These are phyloP conservation scores for Tinea pellionella DNA, from an alignment of 2,888 invertebrate species.

Conservation along the genomic window DNA sequence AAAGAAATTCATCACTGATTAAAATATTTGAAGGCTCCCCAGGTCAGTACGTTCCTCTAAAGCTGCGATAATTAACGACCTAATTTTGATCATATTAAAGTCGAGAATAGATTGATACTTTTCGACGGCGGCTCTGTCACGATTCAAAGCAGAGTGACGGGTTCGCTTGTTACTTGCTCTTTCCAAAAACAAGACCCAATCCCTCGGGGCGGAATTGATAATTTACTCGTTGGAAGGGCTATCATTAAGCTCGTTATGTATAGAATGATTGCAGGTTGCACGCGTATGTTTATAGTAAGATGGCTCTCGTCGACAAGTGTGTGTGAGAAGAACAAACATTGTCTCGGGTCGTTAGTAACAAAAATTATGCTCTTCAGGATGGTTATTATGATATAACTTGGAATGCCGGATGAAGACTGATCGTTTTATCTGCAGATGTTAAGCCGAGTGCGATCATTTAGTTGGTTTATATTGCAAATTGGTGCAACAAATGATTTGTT, in stretches of 20 bases:
- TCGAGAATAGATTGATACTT: background rate
- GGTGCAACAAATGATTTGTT: background rate
- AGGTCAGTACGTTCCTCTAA: background rate
- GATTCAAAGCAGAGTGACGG: conserved; percentile 23
- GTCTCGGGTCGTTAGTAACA: conserved; percentile 61
- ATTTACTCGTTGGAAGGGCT: conserved; percentile 65
- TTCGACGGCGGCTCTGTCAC: background rate
- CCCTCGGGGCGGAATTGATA: conserved; percentile 66
- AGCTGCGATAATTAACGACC: background rate
- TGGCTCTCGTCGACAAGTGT: conserved; percentile 36
- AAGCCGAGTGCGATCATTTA: conserved; percentile 5
- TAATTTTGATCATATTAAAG: background rate
- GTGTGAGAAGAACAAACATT: conserved; percentile 64
- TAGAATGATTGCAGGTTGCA: conserved; percentile 59
- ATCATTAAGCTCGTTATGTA: conserved; percentile 58
- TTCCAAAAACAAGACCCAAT: conserved; percentile 52
- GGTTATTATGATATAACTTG: conserved; percentile 48
- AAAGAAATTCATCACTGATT: background rate
- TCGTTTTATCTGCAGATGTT: background rate
- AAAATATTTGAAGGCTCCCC: background rate
- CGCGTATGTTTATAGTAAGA: conserved; percentile 44
- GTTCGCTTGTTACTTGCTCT: conserved; percentile 47
- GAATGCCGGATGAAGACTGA: background rate
- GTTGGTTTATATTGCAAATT: conserved; percentile 12
- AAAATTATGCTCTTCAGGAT: conserved; percentile 45